Base-by-base conservation (phyloP, 2,888 invertebrate genomes). In the Drosophila cognata region DNA sequence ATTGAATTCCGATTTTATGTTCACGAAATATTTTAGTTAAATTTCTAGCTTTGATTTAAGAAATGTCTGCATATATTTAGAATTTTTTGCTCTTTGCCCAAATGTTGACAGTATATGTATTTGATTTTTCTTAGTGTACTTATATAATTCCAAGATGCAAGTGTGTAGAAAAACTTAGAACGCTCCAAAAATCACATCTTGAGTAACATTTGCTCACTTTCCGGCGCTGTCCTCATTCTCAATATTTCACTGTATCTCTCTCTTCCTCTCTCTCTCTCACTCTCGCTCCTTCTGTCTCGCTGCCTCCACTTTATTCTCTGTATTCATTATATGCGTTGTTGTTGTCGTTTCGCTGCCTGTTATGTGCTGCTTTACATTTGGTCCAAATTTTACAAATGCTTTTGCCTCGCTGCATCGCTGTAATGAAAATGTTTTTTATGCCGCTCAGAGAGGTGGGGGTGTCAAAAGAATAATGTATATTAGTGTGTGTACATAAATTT, bases 401-500 rank as follows among this genome's bases (percentile, higher is more conserved):
- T 80, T 72, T 72, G 64, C 72, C 57, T 67, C 38, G 65, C 66
- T 84, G 77, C 82, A 76, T 73, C 71, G 48, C 21, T 65, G 57
- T 80, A 80, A 89, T 89, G 85, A 80, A 89, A 87, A 89, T 80
- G 80, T 73, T 85, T 88, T 83, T 78, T 74, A 72, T 72, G 72
- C 70, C 61, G 46, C 46, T 46, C 4, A 4, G 4, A 25, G 38
- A 1, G 1, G 5, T 2, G 35, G 21, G 46, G 8, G 2, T 46
- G 25, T 46, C 41, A 29, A 46, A 58, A 46, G 36, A 61, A 59
- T 53, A 55, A 46, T 58, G 57, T 43, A 35, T 57, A 16, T 55
- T 6, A 36, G 35, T 36, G 4, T 28, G n/a, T 18, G 16, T n/a
- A 16, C 29, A 4, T 29, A 21, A 11, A 28, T 50, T 18, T 50